phyloP scores from a whole-genome alignment of 2,113 vertebrate species.

The Formicarius rufipectus region DNA sequence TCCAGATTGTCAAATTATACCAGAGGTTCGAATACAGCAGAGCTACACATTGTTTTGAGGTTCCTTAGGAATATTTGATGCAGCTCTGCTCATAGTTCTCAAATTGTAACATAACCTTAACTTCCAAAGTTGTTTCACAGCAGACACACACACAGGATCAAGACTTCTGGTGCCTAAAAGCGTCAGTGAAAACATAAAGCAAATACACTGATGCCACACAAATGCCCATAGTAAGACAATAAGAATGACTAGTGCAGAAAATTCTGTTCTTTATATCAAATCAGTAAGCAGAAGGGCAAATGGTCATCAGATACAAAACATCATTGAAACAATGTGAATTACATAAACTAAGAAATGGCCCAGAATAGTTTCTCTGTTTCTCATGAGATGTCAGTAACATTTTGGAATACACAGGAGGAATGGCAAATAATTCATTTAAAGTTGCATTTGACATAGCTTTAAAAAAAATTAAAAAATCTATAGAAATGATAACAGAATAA shows the following conservation, averaged over 20 bases:
- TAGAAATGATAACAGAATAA: neutral
- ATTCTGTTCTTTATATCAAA: neutral
- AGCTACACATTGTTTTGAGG: neutral
- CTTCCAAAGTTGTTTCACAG: neutral
- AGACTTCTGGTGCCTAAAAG: neutral
- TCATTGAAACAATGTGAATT: neutral
- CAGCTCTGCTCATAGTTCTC: neutral
- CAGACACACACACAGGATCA: neutral
- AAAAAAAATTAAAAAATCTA: neutral
- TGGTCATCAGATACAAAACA: neutral
- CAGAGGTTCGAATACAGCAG: neutral
- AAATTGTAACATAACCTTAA: neutral
- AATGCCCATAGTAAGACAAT: neutral
- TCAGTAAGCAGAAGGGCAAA: neutral
- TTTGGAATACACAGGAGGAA: neutral
- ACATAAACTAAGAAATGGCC: neutral
- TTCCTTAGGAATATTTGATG: neutral
- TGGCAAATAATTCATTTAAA: neutral
- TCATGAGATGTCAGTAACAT: neutral
- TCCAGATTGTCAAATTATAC: neutral
- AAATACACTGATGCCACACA: neutral
- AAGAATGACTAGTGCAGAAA: neutral
- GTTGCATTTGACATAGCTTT: neutral
- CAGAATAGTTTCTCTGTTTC: neutral
- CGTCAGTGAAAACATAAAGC: neutral